Conservation (phyloP, 2,888 invertebrate genomes). For the Apodemia zela region DNA sequence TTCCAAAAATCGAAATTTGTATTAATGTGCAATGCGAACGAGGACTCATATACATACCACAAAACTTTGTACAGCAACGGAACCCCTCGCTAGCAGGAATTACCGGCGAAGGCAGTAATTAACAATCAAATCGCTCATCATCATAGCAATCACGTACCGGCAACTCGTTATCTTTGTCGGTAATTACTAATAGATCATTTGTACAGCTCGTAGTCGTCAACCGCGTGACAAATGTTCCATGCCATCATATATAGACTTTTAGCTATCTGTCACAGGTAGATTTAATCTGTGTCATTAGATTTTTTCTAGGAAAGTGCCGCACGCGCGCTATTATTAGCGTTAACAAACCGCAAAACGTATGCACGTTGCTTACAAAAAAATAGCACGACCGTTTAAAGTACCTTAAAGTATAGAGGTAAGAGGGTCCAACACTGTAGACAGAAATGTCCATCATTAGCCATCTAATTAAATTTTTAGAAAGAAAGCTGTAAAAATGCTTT, state of each 20-base stretch:
- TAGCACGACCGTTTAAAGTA: no score
- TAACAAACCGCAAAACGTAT: no score
- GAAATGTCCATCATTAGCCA: no score
- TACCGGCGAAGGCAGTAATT: background rate
- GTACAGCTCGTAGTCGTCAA: background rate
- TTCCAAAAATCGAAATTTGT: no score
- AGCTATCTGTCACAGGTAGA: background rate
- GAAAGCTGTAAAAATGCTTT: no score
- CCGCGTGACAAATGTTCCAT: background rate
- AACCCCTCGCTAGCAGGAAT: background rate
- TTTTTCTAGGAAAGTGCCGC: no score
- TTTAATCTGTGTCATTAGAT: no score
- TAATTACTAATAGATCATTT: background rate
- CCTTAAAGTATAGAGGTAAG: no score
- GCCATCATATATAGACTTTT: background rate
- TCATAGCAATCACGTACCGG: background rate
- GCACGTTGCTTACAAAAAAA: no score
- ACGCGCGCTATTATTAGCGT: no score
- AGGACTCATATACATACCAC: background rate
- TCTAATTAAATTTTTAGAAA: no score
- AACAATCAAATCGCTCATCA: background rate
- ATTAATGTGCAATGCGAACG: background rate
- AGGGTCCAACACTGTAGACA: no score
- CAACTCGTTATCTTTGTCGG: slow-evolving; percentile 6
- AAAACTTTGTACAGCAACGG: background rate